These are phyloP conservation scores for Monomorium pharaonis DNA, from an alignment of 1,140 invertebrate species.

Conservation along the genomic window DNA sequence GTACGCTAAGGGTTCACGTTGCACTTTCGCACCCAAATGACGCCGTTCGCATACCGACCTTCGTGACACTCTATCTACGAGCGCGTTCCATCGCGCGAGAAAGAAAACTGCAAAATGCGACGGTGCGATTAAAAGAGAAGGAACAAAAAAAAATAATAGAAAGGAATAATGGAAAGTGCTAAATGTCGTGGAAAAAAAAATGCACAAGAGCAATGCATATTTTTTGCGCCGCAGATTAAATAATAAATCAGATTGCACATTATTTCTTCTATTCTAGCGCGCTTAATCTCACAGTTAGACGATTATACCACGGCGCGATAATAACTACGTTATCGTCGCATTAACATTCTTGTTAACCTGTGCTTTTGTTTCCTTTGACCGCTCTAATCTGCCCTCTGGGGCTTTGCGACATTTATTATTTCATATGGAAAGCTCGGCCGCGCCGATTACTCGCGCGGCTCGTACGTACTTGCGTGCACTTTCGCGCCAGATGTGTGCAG, in stretches of 20 bases:
- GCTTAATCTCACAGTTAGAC: conserved; percentile 45
- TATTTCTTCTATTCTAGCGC: neutral
- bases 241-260: conserved; percentile 18
- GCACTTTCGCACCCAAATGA: conserved; percentile 23
- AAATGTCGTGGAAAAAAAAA: neutral
- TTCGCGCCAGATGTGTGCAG: conserved; percentile 1
- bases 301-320: conserved; percentile 3
- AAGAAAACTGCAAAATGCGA: neutral
- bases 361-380: conserved; percentile 24
- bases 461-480: neutral
- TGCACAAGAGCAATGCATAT: neutral
- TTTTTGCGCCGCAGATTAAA: neutral
- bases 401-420: conserved; percentile 36
- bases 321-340: conserved; percentile 46
- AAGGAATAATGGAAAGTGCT: neutral
- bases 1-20: conserved; percentile 41
- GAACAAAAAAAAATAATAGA: neutral
- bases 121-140: neutral
- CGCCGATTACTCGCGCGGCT: neutral
- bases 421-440: conserved; percentile 46
- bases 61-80: neutral
- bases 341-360: conserved; percentile 47
- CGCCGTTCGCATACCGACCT: conserved; percentile 34
- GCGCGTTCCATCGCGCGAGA: neutral
- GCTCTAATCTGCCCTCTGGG: conserved; percentile 27